Base-by-base conservation (phyloP, 1,140 invertebrate species). In the Drosophila bocqueti region DNA sequence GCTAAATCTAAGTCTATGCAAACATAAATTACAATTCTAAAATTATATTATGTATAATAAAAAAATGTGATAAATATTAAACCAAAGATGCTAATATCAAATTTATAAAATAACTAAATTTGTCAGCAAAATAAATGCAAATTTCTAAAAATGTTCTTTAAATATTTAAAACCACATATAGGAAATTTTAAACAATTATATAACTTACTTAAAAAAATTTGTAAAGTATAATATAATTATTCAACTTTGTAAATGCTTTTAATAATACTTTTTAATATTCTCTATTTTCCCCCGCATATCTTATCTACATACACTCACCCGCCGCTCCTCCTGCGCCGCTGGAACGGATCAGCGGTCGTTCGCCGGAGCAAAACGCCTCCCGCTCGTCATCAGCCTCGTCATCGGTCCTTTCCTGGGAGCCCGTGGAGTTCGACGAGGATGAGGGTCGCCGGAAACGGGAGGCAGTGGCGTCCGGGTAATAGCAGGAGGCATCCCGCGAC, bases 401-500 rank as follows among this genome's bases (percentile, higher is more conserved):
- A n/a, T 85, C 78, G 50, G 85, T 76, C 45, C 74, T 69, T 7
- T 91, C 79, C 29, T 65, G 72, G 61, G 85, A 64, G 36, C 61
- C 60, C 40, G 78, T 72, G 7, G 74, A 69, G 38, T 73, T 50
- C 15, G 71, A 78, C 13, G 81, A 74, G 54, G 68, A 43, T 5
- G 71, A 74, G n/a, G 54, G 29, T 43, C 60, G 52, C 11, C 68
- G 62, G 21, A 55, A 36, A 13, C 57, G 43, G 49, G 60, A 29
- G 42, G 52, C 55, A 24, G 43, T 26, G 10, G 57, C 24, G 11
- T 85, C 73, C 34, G 55, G 76, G 40, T 90, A 90, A 55, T 90
- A 90, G 24, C 86, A 90, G 45, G 61, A 65, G 45, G 85, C 85
- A 26, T 90, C 85, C 49, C 85, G 86, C 54, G 86, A 72, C n/a